Conservation (phyloP, 2,797 vertebrate genomes). For the Smutsia temminckii region DNA sequence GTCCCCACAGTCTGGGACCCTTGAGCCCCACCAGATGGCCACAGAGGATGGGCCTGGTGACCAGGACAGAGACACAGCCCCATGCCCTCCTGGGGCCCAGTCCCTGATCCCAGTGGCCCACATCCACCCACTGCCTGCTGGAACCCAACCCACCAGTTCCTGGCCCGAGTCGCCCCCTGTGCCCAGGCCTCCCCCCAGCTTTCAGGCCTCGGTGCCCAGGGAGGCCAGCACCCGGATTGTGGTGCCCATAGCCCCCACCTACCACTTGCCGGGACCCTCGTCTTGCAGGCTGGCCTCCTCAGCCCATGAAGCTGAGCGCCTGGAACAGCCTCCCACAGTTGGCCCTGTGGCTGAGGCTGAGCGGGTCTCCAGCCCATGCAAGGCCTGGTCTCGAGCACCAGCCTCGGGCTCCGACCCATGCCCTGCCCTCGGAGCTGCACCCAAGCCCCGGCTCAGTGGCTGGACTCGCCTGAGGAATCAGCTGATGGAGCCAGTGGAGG, state of each 20-base stretch:
- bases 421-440: conserved; percentile 19
- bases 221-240: background rate
- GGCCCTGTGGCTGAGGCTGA: fast-evolving
- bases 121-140: background rate
- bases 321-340: fast-evolving
- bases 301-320: background rate
- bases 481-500: conserved; percentile 89
- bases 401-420: background rate
- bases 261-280: background rate
- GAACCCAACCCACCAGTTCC: background rate
- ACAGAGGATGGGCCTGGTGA: fast-evolving
- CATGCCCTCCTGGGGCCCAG: fast-evolving
- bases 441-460: conserved; percentile 86
- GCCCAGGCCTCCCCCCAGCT: conserved; percentile 38
- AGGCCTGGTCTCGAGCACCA: fast-evolving
- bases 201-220: background rate
- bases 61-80: background rate
- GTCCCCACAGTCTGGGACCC: background rate
- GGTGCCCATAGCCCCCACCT: conserved; percentile 58
- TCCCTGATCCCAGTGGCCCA: conserved; percentile 56
- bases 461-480: conserved; percentile 94
- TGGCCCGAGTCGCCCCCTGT: conserved; percentile 28
- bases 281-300: background rate
- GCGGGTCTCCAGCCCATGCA: fast-evolving
- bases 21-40: background rate